Conservation (phyloP, 2,888 invertebrate species). For the Ephialtes manifestator region DNA sequence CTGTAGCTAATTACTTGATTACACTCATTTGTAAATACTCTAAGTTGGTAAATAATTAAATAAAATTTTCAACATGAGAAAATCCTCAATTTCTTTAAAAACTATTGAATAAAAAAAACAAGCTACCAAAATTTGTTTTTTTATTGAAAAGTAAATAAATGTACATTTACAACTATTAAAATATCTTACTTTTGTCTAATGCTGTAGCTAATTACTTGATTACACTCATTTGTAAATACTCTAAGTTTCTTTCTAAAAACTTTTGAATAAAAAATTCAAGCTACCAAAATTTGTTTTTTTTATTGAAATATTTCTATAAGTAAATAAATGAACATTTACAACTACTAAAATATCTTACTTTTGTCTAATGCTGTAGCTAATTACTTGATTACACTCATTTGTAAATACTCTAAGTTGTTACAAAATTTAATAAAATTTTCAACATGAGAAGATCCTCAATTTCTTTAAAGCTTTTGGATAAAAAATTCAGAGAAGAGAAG, state of each 20-base stretch:
- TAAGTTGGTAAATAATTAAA: not conserved
- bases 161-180: no score
- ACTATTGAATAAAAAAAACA: no score
- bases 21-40: constrained; percentile 12
- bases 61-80: not conserved
- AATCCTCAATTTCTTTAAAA: not conserved
- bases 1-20: not conserved
- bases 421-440: not conserved
- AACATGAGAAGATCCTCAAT: not conserved
- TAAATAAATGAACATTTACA: no score
- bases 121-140: no score
- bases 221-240: constrained; percentile 11
- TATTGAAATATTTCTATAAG: no score
- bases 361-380: not conserved
- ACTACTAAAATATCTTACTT: not conserved
- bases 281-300: no score
- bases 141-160: no score
- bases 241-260: not conserved
- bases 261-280: no score
- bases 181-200: not conserved
- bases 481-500: no score
- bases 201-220: not conserved
- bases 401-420: constrained; percentile 1
- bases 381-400: not conserved
- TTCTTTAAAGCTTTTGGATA: no score